Evolutionary conservation across 2,113 vertebrate genomes (phyloP).

Genomic region (Eurypyga helias): DNA sequence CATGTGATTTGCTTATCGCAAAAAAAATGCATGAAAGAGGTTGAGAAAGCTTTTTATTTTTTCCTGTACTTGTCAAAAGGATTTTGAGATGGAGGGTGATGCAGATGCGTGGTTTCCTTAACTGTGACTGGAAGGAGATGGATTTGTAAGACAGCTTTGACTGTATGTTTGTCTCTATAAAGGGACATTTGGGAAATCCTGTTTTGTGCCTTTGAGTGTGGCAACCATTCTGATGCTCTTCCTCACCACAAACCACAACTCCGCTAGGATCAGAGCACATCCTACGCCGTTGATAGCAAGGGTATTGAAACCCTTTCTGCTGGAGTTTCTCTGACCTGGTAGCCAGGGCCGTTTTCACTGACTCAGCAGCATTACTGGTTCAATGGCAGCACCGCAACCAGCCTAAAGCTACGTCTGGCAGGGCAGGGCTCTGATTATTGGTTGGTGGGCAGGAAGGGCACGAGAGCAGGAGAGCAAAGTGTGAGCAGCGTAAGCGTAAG

Average conservation of each 20-base stretch:
- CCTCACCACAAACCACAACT: not conserved
- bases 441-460: not conserved
- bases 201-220: not conserved
- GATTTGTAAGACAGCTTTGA: not conserved
- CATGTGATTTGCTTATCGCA: not conserved
- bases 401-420: not conserved
- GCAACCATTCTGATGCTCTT: not conserved
- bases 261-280: not conserved
- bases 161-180: not conserved
- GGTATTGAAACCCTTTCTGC: not conserved
- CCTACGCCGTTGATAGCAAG: not conserved
- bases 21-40: rapidly evolving
- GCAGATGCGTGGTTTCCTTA: not conserved
- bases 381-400: not conserved
- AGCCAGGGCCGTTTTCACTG: not conserved
- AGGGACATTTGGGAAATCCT: not conserved
- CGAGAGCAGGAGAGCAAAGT: not conserved
- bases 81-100: not conserved
- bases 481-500: rapidly evolving
- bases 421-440: not conserved
- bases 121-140: not conserved
- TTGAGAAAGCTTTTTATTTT: not conserved
- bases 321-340: not conserved
- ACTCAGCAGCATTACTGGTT: not conserved
- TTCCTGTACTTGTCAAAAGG: not conserved